Evolutionary conservation across 1,140 invertebrate species (phyloP), one percentile per base, ranked within the genome.

Genomic region (Macrocentrus cingulum): DNA sequence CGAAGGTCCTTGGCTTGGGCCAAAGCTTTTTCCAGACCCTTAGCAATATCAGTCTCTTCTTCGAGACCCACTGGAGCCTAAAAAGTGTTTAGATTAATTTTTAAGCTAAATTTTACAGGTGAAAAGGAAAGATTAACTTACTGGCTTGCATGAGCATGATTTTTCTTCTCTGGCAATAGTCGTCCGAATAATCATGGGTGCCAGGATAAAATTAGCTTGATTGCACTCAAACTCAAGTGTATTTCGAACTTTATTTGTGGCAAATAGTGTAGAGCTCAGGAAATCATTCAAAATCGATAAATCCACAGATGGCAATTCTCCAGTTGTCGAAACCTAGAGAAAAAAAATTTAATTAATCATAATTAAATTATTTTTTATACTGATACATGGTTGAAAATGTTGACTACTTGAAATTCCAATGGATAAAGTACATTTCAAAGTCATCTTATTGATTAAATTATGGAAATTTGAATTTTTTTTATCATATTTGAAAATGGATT

Each of bases 171-270:
- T 69, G 8, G 62, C 57, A 13, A 66, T 37, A 1, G 62, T n/a
- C 2, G 49, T 66, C 62, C 74, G 66, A 20, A 68, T 56, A 4
- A 54, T 44, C 76, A 75, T 79, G 7, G 76, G 69, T 41, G 69
- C 67, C 22, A 80, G 61, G 48, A 66, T 68, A 53, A 71, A 76
- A 50, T 53, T 66, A 0, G 74, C 76, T 53, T 76, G 70, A 11
- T 76, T 68, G 29, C 74, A 77, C 49, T 79, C 60, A 6, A 16
- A 56, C 53, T 68, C 60, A 6, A 80, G 45, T 39, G 64, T 44
- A 51, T 50, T 46, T 51, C 72, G 77, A 2, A 67, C 68, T 1
- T 62, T 44, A 42, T 79, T 71, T 1, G 75, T 73, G 2, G 60
- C 52, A 18, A 22, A 8, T 7, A 76, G 57, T 60, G 67, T 63